Evolutionary conservation across 2,797 vertebrate genomes (phyloP).

Genomic region (Pempheris klunzingeri): DNA sequence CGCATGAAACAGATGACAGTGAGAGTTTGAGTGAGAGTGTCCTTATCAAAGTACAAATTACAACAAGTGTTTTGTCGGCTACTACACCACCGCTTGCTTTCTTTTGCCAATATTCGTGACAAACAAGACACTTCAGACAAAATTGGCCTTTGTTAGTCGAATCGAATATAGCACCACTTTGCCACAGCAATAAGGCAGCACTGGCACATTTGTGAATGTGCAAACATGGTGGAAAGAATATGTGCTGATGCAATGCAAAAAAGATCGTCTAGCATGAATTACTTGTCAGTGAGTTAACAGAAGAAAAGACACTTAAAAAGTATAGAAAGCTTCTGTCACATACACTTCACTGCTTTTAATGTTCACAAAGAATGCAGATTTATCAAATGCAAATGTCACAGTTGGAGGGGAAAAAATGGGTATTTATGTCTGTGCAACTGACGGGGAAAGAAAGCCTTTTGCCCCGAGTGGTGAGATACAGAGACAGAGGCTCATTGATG

Average conservation of each 20-base stretch:
- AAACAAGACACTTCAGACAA: conserved; percentile 40
- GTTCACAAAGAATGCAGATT: conserved; percentile 46
- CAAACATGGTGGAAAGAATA: conserved; percentile 1
- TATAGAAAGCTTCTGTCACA: conserved; percentile 38
- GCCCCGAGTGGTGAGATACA: conserved; percentile 48
- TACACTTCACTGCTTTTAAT: conserved; percentile 22
- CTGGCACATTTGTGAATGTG: neutral
- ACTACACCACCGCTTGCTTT: conserved; percentile 14
- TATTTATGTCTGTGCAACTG: conserved; percentile 61
- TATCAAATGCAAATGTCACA: conserved; percentile 70
- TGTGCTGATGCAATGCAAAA: conserved; percentile 3
- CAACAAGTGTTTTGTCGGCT: conserved; percentile 26
- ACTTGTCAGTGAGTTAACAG: neutral
- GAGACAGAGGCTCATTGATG: conserved; percentile 74
- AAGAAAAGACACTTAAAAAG: neutral
- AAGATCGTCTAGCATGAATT: conserved; percentile 18
- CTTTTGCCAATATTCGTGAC: conserved; percentile 9
- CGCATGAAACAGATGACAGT: conserved; percentile 13
- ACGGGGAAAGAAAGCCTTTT: conserved; percentile 53
- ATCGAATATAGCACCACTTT: conserved; percentile 24
- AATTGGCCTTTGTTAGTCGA: conserved; percentile 4
- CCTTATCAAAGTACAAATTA: conserved; percentile 33
- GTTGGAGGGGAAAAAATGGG: conserved; percentile 40
- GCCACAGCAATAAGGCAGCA: conserved; percentile 1
- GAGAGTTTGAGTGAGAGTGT: conserved; percentile 4